A percentile compares a stretch with the other conserved stretches of the same genome.
These are phyloP conservation scores for Apodemus agrarius DNA, from an alignment of 2,797 vertebrate genomes.

Conservation along the genomic window DNA sequence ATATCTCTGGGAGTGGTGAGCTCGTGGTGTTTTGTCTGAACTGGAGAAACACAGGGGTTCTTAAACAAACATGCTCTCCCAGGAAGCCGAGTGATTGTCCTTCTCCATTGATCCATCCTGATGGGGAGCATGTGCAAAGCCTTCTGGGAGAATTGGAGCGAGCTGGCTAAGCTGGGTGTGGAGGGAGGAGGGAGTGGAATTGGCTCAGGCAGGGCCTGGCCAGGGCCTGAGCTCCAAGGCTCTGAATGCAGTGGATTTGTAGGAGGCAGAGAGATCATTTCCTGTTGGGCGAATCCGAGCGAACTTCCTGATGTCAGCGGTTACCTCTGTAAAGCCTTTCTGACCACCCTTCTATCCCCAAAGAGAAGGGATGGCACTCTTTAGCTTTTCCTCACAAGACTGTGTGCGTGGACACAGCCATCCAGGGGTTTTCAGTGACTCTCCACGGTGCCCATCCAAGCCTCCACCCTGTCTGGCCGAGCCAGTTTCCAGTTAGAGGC, in stretches of 20 bases:
- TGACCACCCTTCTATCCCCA: background rate
- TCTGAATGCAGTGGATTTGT: conserved; percentile 11
- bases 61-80: conserved; percentile 78
- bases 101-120: conserved; percentile 73
- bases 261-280: conserved; percentile 26
- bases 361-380: background rate
- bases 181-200: background rate
- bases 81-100: conserved; percentile 76
- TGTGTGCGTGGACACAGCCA: background rate
- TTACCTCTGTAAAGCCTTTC: background rate
- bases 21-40: conserved; percentile 72
- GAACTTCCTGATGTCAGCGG: background rate
- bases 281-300: background rate
- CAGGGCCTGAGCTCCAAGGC: background rate
- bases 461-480: background rate
- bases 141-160: conserved; percentile 37
- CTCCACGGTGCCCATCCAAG: background rate
- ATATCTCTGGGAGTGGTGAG: conserved; percentile 77
- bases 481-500: background rate
- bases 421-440: background rate
- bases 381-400: background rate
- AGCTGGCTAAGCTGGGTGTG: background rate
- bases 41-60: conserved; percentile 64
- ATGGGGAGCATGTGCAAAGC: conserved; percentile 63
- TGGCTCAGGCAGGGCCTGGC: background rate